Percentiles rank a stretch among this genome's conserved stretches.
Conservation (phyloP, 2,888 invertebrate species). For the Philhelius pedissequus region DNA sequence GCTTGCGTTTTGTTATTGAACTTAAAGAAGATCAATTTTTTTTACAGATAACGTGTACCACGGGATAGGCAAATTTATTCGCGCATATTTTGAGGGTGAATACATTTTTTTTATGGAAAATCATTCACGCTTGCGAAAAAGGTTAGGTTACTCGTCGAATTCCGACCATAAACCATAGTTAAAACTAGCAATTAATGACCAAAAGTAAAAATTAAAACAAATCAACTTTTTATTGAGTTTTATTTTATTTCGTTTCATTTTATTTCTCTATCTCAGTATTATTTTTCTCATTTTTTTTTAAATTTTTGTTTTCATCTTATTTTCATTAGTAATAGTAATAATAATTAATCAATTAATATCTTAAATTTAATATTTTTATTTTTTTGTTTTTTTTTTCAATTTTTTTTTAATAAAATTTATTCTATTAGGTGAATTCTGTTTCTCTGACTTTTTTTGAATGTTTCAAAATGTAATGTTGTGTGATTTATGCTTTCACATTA, state of each 20-base stretch:
- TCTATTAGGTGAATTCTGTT: conserved; percentile 64
- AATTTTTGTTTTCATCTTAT: conserved; percentile 37
- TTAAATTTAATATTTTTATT: conserved; percentile 51
- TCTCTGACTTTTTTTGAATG: conserved; percentile 38
- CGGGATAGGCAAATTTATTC: no score
- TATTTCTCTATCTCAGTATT: conserved; percentile 50
- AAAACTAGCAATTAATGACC: no score
- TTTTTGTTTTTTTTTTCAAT: not conserved
- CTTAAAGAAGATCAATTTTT: no score
- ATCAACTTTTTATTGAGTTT: conserved; percentile 35
- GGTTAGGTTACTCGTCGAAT: no score
- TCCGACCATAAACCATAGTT: no score
- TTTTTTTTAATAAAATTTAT: conserved; percentile 58
- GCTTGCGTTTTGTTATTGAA: no score
- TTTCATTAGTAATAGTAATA: conserved; percentile 63
- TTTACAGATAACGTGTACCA: no score
- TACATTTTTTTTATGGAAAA: no score
- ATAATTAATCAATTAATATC: conserved; percentile 63
- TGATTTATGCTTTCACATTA: not conserved
- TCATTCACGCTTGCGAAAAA: no score
- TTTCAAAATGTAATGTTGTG: conserved; percentile 32
- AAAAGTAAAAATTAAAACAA: not conserved
- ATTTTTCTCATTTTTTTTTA: conserved; percentile 39
- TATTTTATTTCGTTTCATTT: conserved; percentile 64
- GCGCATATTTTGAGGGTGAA: no score